Evolutionary conservation across 1,140 invertebrate genomes (phyloP).

Genomic region (Zaprionus lachaisei): DNA sequence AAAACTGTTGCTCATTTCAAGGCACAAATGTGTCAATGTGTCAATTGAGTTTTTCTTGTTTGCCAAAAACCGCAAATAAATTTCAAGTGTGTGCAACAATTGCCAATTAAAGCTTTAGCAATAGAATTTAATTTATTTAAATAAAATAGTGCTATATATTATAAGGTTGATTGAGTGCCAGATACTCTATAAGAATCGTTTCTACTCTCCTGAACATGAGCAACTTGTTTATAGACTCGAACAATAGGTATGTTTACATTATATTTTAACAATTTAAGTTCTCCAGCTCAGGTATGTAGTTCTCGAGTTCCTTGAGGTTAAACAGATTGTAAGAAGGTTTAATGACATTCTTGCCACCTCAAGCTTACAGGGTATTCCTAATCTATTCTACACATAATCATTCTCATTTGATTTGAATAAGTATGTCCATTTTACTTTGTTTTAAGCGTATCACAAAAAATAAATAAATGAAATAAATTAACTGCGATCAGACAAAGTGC

Average conservation of each 20-base stretch:
- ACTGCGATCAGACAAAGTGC: conserved; percentile 13
- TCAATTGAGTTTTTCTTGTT: conserved; percentile 60
- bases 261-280: background rate
- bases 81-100: conserved; percentile 50
- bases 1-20: conserved; percentile 45
- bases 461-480: conserved; percentile 36
- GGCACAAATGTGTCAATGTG: conserved; percentile 80
- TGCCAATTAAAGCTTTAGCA: conserved; percentile 50
- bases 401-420: background rate
- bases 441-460: background rate
- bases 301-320: background rate
- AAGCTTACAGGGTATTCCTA: background rate
- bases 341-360: background rate
- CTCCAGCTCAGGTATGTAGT: background rate
- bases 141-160: background rate
- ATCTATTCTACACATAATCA: background rate
- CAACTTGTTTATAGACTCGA: too few species aligned
- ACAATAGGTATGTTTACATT: too few species aligned
- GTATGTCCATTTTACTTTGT: background rate
- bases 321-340: background rate
- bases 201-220: background rate
- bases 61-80: conserved; percentile 55
- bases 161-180: background rate
- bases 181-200: background rate
- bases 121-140: conserved; percentile 28